Evolutionary conservation across 2,888 invertebrate genomes (phyloP), one percentile per base, ranked within the genome.

Genomic region (Dasypolia templi): DNA sequence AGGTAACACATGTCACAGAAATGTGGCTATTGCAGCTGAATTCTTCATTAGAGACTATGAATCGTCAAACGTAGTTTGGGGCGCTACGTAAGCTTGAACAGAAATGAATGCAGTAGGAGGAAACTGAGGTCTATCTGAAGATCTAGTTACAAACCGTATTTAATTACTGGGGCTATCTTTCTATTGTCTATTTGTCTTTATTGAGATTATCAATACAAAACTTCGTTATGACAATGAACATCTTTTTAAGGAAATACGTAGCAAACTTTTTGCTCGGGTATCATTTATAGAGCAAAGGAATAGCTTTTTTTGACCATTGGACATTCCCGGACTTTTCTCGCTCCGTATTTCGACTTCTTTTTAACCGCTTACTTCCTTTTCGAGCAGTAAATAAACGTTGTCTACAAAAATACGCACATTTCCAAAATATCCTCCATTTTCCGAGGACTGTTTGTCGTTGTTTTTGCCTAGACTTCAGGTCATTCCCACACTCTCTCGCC

Each of bases 401-500:
- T 59, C 62, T 63, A 69, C 75, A 79, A 75, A 79, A 82, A 79
- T 87, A 79, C 70, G 72, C 71, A 75, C 83, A 79, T 82, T 78
- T 79, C 58, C 77, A 79, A 82, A 79, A 87, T 87, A 86, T 86
- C 76, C 80, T 79, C 79, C 66, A 74, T 86, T 85, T 87, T 81
- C 82, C 71, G 35, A 77, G 75, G 74, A 82, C 73, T 87, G 87
- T 73, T 81, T 72, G 65, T 68, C 5, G 53, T 75, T 42, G 65
- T 86, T 86, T 86, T 86, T 86, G 51, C 62, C 73, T 81, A 81
- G 72, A 62, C 2, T 61, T 72, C 62, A 63, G 76, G 77, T 81
- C 76, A 83, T 89, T 87, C 86, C 86, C 86, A 88, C 86, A 87
- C 76, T 82, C 70, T 39, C 39, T 44, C 72, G 77, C 83, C 83